These are phyloP conservation scores for Unio delphinus DNA, from an alignment of 2,888 invertebrate species.

Conservation along the genomic window DNA sequence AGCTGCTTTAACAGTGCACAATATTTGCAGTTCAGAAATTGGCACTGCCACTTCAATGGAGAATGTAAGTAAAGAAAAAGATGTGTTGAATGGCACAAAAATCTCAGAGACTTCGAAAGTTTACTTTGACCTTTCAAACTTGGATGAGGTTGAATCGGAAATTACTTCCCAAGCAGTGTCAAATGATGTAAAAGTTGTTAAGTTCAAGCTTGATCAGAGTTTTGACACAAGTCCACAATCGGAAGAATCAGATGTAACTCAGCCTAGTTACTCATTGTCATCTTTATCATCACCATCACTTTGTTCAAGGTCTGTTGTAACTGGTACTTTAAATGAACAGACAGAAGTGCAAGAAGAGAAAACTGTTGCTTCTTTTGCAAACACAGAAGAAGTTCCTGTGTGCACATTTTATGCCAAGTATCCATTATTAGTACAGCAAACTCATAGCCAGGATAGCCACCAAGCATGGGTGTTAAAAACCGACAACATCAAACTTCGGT, in stretches of 20 bases:
- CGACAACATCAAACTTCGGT: conserved; percentile 51
- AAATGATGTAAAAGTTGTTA: conserved; percentile 28
- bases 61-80: conserved; percentile 15
- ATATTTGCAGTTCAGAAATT: conserved; percentile 12
- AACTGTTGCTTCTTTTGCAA: conserved; percentile 17
- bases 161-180: conserved; percentile 31
- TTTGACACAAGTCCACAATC: conserved; percentile 68
- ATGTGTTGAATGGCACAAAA: conserved; percentile 27
- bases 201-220: conserved; percentile 40
- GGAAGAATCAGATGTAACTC: conserved; percentile 58
- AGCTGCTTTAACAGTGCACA: conserved; percentile 40
- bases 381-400: conserved; percentile 15
- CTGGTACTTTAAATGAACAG: conserved; percentile 28
- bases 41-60: conserved; percentile 16
- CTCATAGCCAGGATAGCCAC: conserved; percentile 23
- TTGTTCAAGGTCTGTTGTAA: conserved; percentile 15
- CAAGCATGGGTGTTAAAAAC: conserved; percentile 36
- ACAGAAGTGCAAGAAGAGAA: conserved; percentile 30
- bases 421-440: conserved; percentile 26
- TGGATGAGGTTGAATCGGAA: conserved; percentile 47
- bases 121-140: conserved; percentile 69
- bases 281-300: conserved; percentile 19
- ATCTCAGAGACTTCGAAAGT: conserved; percentile 69
- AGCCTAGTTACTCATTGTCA: conserved; percentile 28
- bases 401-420: conserved; percentile 35